These are phyloP conservation scores for Silurus glanis DNA, from an alignment of 2,113 vertebrate species.

Conservation along the genomic window DNA sequence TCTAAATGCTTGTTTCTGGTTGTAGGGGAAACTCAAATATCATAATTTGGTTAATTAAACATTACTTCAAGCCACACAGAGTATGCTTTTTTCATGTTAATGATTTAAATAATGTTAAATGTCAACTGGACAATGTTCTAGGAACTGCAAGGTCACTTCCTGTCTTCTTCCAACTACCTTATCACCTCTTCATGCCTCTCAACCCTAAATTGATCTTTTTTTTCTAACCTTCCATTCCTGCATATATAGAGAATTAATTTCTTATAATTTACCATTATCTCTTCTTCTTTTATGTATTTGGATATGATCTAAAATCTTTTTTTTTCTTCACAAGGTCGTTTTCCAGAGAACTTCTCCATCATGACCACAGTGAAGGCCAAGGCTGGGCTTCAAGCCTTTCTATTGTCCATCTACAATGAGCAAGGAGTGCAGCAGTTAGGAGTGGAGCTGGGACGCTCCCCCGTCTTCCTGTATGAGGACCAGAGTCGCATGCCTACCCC, in stretches of 20 bases:
- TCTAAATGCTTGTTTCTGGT: no score
- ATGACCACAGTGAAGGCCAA: slow-evolving; percentile 82
- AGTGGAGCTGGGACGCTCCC: slow-evolving; percentile 82
- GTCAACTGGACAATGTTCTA: neutral
- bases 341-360: slow-evolving; percentile 90
- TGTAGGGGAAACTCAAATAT: no score
- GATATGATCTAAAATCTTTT: neutral
- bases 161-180: neutral
- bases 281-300: neutral
- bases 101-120: neutral
- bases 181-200: neutral
- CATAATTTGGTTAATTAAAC: no score
- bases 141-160: neutral
- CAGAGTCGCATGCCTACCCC: slow-evolving; percentile 81
- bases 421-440: slow-evolving; percentile 85
- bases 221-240: neutral
- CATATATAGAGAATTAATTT: neutral
- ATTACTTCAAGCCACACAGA: no score
- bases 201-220: no score
- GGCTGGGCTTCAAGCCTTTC: slow-evolving; percentile 81
- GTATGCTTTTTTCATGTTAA: neutral
- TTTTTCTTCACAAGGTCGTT: slow-evolving; percentile 71
- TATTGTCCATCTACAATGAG: slow-evolving; percentile 85
- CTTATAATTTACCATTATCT: no score
- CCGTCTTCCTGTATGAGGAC: slow-evolving; percentile 87